phyloP scores from a whole-genome alignment of 2,113 vertebrate genomes.

The Mastomys coucha region DNA sequence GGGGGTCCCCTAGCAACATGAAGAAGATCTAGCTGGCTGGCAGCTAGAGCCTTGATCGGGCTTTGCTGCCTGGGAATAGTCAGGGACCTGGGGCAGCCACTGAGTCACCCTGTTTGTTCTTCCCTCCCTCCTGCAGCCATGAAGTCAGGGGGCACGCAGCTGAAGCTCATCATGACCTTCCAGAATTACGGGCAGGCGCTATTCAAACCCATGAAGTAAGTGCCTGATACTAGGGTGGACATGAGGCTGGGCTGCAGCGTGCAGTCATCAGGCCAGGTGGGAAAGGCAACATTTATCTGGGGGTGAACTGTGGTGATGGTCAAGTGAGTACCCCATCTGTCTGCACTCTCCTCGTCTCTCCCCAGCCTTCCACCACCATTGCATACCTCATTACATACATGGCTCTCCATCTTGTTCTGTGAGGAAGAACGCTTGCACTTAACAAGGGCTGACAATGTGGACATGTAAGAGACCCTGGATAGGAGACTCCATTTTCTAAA shows the following conservation, averaged over 20 bases:
- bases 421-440: background rate
- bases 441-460: background rate
- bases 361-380: background rate
- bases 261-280: accelerated
- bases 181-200: constrained; percentile 99
- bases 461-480: background rate
- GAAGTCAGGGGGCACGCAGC: constrained; percentile 99
- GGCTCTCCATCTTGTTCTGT: background rate
- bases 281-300: background rate
- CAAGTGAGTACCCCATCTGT: background rate
- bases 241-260: accelerated
- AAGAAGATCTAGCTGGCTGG: accelerated
- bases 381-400: background rate
- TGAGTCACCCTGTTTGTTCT: constrained; percentile 27
- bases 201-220: constrained; percentile 99
- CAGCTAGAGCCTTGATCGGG: background rate
- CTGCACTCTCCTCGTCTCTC: background rate
- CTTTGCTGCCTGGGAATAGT: background rate
- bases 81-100: background rate
- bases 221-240: constrained; percentile 6
- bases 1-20: accelerated
- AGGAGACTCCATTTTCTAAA: background rate
- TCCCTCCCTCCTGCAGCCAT: constrained; percentile 90
- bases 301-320: background rate
- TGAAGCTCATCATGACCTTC: constrained; percentile 99